A percentile compares a stretch with the other conserved stretches of the same genome.
Conservation (phyloP, 2,888 invertebrate species). For the Drosophila picticornis region DNA sequence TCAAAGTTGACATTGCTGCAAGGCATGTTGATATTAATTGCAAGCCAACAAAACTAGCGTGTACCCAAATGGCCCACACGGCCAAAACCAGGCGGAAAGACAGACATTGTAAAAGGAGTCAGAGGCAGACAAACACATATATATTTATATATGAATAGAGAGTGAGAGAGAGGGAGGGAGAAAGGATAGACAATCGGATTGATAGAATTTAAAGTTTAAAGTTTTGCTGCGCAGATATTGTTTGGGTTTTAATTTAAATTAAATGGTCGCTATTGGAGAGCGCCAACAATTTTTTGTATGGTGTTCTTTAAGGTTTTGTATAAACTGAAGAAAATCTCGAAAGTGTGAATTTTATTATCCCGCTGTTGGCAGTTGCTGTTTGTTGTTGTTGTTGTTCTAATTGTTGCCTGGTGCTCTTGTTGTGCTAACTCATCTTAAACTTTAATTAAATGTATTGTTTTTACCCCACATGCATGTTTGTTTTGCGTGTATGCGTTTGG, state of each 20-base stretch:
- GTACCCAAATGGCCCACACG: conserved; percentile 10
- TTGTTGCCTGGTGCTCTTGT: conserved; percentile 31
- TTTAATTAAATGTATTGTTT: conserved; percentile 81
- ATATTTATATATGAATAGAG: neutral
- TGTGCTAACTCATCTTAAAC: conserved; percentile 75
- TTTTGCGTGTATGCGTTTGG: conserved; percentile 7
- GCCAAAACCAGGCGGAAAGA: conserved; percentile 7
- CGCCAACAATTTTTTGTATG: conserved; percentile 69
- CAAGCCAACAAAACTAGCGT: conserved; percentile 32
- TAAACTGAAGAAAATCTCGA: conserved; percentile 19
- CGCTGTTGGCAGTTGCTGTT: neutral
- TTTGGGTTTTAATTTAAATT: conserved; percentile 76
- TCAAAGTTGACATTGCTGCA: conserved; percentile 44
- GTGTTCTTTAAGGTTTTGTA: conserved; percentile 55
- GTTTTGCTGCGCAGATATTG: conserved; percentile 69
- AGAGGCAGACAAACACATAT: neutral
- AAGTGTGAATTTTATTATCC: conserved; percentile 47
- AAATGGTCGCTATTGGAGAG: conserved; percentile 51
- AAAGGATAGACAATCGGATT: conserved; percentile 27
- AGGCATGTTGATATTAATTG: conserved; percentile 64
- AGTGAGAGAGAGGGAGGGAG: neutral
- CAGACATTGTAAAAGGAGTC: conserved; percentile 6
- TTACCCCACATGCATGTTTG: conserved; percentile 31
- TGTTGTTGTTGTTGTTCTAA: conserved; percentile 4
- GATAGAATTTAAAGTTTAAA: conserved; percentile 72